A percentile compares a stretch with the other conserved stretches of the same genome.
phyloP scores from a whole-genome alignment of 2,888 invertebrate species.

The Dioctria rufipes region DNA sequence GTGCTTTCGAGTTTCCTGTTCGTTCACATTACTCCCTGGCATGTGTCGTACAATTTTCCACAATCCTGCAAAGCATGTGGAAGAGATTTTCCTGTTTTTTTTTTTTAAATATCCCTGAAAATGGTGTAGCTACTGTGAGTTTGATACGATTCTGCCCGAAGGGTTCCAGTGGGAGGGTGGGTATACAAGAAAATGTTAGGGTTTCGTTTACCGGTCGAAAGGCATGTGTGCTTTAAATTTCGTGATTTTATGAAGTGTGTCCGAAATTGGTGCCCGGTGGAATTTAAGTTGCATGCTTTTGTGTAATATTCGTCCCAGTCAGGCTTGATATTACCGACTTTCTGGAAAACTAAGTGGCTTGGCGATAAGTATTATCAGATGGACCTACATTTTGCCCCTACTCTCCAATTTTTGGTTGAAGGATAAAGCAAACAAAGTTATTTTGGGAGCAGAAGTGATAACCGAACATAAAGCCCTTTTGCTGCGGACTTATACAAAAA shows the following conservation, averaged over 20 bases:
- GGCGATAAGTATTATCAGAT: background rate
- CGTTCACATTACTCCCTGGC: background rate
- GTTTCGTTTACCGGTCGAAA: background rate
- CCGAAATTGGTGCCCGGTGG: background rate
- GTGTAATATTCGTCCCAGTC: conserved; percentile 2
- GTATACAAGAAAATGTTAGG: background rate
- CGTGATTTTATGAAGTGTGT: background rate
- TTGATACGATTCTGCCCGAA: background rate
- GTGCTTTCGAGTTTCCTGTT: background rate
- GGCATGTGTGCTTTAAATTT: conserved; percentile 5
- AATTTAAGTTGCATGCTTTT: conserved; percentile 20
- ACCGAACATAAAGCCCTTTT: too few species aligned
- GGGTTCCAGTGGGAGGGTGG: background rate
- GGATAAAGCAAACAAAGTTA: too few species aligned
- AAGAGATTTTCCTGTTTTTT: background rate
- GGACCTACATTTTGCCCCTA: background rate
- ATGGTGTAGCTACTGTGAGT: background rate
- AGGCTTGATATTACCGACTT: background rate
- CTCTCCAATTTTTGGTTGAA: too few species aligned
- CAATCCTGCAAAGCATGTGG: conserved; percentile 9
- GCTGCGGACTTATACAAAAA: too few species aligned
- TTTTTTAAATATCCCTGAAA: background rate
- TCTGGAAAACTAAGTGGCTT: background rate
- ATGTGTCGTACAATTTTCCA: conserved; percentile 18
- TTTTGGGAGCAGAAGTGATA: too few species aligned